Conservation (phyloP, 2,797 vertebrate species). For the Hephaestus fuliginosus region DNA sequence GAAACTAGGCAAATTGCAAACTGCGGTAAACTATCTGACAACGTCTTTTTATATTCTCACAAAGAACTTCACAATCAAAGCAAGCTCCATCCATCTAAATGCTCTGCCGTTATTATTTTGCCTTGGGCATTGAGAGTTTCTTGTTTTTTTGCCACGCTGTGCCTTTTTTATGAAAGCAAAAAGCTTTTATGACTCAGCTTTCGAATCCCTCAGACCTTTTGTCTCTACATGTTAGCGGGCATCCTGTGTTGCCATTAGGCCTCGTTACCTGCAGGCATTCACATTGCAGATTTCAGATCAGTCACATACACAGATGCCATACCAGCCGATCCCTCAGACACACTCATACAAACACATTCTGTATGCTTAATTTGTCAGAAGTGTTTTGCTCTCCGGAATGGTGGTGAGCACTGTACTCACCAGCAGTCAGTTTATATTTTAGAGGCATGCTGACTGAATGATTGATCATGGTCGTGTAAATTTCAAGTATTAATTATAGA, state of each 20-base stretch:
- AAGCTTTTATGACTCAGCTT: conserved; percentile 45
- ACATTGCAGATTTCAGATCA: neutral
- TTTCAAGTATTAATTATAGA: neutral
- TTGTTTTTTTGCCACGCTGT: conserved; percentile 31
- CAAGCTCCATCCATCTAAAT: conserved; percentile 33
- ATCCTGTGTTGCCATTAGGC: neutral
- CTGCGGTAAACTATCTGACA: neutral
- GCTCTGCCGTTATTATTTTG: conserved; percentile 57
- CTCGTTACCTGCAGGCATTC: neutral
- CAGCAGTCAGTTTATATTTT: neutral
- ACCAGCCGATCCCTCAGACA: neutral
- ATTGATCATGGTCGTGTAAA: neutral
- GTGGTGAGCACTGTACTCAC: conserved; percentile 2
- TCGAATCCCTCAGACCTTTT: conserved; percentile 40
- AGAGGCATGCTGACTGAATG: neutral
- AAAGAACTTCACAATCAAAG: conserved; percentile 41
- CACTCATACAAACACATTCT: neutral
- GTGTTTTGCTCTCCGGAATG: neutral
- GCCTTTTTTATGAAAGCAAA: conserved; percentile 43
- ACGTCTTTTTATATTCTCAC: conserved; percentile 30
- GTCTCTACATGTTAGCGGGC: conserved; percentile 27
- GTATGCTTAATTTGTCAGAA: neutral
- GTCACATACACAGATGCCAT: neutral
- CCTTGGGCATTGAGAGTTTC: conserved; percentile 45
- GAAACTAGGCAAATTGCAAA: conserved; percentile 15